Evolutionary conservation across 1,140 invertebrate species (phyloP).

Genomic region (Drosophila subpulchrella): DNA sequence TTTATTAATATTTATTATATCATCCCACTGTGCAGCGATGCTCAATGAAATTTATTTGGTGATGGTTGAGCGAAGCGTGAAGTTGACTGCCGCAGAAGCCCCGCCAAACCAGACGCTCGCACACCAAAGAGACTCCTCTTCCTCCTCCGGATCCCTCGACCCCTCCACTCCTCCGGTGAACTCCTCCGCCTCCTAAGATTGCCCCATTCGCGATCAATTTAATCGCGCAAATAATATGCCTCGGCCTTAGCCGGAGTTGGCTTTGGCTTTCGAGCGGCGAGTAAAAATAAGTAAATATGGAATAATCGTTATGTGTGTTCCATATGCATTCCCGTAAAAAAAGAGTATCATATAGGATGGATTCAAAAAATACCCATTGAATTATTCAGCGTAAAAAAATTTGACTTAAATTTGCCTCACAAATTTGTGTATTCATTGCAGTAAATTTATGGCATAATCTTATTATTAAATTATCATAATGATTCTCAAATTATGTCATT

Average conservation of each 20-base stretch:
- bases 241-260: constrained; percentile 22
- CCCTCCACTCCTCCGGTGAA: not conserved
- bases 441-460: not conserved
- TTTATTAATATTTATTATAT: no score
- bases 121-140: constrained; percentile 36
- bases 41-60: constrained; percentile 84
- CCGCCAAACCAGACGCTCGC: constrained; percentile 43
- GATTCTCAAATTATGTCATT: no score
- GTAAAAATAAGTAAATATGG: constrained; percentile 83
- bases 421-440: no score
- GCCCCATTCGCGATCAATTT: constrained; percentile 77
- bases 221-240: constrained; percentile 83
- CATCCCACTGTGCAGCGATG: constrained; percentile 60
- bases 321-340: constrained; percentile 49
- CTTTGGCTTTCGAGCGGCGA: constrained; percentile 27
- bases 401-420: no score
- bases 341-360: no score
- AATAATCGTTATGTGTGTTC: constrained; percentile 80
- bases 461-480: no score
- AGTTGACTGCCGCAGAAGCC: constrained; percentile 82
- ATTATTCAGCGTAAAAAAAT: not conserved
- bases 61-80: constrained; percentile 83
- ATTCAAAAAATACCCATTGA: not conserved
- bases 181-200: constrained; percentile 12
- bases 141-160: not conserved